phyloP scores from a whole-genome alignment of 1,140 invertebrate species.

The Drosophila rufa region DNA sequence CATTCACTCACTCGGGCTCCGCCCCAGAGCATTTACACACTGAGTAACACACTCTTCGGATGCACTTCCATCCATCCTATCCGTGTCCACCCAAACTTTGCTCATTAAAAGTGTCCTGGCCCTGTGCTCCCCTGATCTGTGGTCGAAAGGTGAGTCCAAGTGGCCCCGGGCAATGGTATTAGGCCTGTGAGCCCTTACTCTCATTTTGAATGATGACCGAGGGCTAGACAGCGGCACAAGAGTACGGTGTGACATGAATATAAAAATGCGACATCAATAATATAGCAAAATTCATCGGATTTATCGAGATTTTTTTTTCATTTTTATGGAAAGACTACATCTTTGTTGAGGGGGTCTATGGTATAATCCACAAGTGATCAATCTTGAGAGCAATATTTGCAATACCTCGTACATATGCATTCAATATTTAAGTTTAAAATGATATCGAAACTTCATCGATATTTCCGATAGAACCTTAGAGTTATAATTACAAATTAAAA shows the following conservation, averaged over 20 bases:
- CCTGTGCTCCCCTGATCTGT: not conserved
- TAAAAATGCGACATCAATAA: not conserved
- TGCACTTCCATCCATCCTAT: constrained; percentile 25
- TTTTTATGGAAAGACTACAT: too few relatives aligned
- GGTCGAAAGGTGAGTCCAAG: constrained; percentile 54
- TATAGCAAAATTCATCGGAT: not conserved
- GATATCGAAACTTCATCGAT: too few relatives aligned
- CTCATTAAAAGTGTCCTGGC: constrained; percentile 57
- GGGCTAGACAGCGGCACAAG: constrained; percentile 45
- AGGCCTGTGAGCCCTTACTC: constrained; percentile 55
- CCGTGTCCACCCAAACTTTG: constrained; percentile 24
- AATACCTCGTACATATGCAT: too few relatives aligned
- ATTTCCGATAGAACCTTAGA: too few relatives aligned
- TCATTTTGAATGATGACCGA: constrained; percentile 47
- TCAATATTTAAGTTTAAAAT: too few relatives aligned
- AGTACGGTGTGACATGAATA: constrained; percentile 1
- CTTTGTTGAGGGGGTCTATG: too few relatives aligned
- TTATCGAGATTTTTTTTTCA: not conserved
- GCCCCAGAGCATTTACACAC: constrained; percentile 11
- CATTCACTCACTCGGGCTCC: constrained; percentile 30
- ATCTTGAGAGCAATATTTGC: too few relatives aligned
- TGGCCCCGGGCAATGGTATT: constrained; percentile 40
- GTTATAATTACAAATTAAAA: too few relatives aligned
- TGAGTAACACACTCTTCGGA: constrained; percentile 21
- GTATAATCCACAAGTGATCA: too few relatives aligned